Evolutionary conservation across 2,888 invertebrate genomes (phyloP).

Genomic region (Clitarchus hookeri): DNA sequence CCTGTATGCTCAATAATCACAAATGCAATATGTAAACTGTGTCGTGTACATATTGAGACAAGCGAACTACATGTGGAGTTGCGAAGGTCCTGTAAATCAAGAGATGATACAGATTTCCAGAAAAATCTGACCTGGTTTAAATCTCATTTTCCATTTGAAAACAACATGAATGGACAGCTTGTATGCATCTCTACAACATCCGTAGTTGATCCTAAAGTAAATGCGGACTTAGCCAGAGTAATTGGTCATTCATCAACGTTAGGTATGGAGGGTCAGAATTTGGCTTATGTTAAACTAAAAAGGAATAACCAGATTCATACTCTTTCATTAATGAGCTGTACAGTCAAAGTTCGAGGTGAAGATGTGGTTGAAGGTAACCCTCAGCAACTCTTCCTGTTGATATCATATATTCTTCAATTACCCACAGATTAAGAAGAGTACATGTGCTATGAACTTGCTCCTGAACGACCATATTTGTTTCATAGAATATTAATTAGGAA

Average conservation of each 20-base stretch:
- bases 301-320: not conserved
- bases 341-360: not conserved
- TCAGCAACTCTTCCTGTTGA: not conserved
- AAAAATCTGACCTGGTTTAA: not conserved
- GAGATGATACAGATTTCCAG: not conserved
- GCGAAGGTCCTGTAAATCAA: slow-evolving; percentile 26
- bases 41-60: slow-evolving; percentile 42
- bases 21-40: slow-evolving; percentile 37
- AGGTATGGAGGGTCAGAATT: not conserved
- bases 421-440: not conserved
- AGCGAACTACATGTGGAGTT: slow-evolving; percentile 49
- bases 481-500: not conserved
- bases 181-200: not conserved
- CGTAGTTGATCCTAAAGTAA: not conserved
- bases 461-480: not conserved
- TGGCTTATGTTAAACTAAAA: not conserved
- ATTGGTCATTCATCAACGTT: not conserved
- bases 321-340: not conserved
- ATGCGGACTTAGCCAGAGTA: not conserved
- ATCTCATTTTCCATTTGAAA: not conserved
- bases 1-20: not conserved
- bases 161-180: not conserved
- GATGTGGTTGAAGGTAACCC: not conserved
- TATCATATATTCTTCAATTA: not conserved
- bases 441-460: not conserved